Conservation (phyloP, 2,113 vertebrate genomes). For the Microtus pennsylvanicus region DNA sequence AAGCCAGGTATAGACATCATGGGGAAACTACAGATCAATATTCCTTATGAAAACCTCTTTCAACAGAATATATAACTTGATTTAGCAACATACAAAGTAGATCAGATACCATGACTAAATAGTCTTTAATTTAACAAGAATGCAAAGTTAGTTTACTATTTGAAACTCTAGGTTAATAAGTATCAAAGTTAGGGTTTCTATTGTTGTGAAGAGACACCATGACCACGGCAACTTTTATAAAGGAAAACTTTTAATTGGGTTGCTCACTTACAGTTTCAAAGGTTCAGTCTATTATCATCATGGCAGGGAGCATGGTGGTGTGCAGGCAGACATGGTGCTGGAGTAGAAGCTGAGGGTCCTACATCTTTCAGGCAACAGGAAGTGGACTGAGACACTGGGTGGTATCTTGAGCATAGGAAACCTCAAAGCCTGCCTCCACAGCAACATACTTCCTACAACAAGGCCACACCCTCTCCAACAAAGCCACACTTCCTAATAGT, state of each 20-base stretch:
- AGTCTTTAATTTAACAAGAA: background rate
- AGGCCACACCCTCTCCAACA: background rate
- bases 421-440: background rate
- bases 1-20: background rate
- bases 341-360: background rate
- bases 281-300: background rate
- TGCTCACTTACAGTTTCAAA: background rate
- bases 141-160: background rate
- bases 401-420: background rate
- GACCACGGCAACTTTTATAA: background rate
- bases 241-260: background rate
- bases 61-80: background rate
- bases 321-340: background rate
- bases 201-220: background rate
- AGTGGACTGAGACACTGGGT: background rate
- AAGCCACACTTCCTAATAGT: background rate
- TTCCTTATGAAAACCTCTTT: background rate
- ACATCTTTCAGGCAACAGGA: background rate
- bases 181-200: background rate
- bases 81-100: background rate
- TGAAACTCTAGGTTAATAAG: background rate
- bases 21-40: background rate
- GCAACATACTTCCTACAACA: background rate
- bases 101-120: background rate
- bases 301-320: background rate